Conservation (phyloP, 1,140 invertebrate genomes). For the Venustaconcha ellipsiformis region DNA sequence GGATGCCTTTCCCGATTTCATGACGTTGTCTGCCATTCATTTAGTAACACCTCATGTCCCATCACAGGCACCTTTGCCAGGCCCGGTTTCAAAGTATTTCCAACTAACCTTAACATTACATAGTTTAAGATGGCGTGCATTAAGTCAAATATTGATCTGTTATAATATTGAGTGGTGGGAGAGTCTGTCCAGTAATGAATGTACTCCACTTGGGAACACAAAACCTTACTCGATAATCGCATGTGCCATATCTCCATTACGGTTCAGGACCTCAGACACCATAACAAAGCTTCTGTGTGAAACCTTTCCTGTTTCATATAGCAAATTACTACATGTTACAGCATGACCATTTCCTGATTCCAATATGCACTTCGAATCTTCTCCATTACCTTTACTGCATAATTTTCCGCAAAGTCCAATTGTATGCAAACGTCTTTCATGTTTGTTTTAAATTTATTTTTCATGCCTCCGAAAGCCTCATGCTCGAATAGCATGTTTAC, state of each 20-base stretch:
- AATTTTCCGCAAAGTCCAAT: background rate
- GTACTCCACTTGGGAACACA: slow-evolving; percentile 13
- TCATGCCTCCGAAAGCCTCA: background rate
- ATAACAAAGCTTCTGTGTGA: slow-evolving; percentile 19
- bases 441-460: slow-evolving; percentile 13
- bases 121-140: background rate
- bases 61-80: slow-evolving; percentile 31
- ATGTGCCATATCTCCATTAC: slow-evolving; percentile 24
- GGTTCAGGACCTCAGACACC: slow-evolving; percentile 25
- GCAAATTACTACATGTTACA: slow-evolving; percentile 6
- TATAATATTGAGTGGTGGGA: slow-evolving; percentile 19
- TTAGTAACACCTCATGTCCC: slow-evolving; percentile 12
- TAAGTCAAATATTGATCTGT: slow-evolving; percentile 13
- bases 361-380: slow-evolving; percentile 19
- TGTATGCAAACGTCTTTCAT: background rate
- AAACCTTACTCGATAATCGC: slow-evolving; percentile 18
- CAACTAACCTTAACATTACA: background rate
- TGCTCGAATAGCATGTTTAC: background rate
- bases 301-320: slow-evolving; percentile 4
- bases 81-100: slow-evolving; percentile 16
- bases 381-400: slow-evolving; percentile 3
- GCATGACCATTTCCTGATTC: slow-evolving; percentile 7
- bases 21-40: slow-evolving; percentile 26
- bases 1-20: slow-evolving; percentile 8
- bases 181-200: slow-evolving; percentile 44